Evolutionary conservation across 2,888 invertebrate species (phyloP).

Genomic region (Troides aeacus): DNA sequence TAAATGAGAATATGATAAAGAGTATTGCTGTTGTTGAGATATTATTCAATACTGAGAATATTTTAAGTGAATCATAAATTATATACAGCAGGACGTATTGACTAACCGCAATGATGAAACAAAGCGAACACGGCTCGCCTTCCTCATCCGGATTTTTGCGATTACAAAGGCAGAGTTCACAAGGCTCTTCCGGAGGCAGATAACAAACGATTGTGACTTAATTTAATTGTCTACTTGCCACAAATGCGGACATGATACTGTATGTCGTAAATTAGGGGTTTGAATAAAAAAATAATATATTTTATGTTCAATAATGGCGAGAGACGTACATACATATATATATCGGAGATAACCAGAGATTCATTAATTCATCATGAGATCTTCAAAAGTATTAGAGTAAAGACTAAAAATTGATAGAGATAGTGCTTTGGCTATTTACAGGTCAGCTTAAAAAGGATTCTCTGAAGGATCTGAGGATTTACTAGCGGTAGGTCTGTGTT

Average conservation of each 20-base stretch:
- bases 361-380: too few species aligned
- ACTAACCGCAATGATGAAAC: slow-evolving; percentile 12
- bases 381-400: too few species aligned
- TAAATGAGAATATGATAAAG: background rate
- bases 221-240: slow-evolving; percentile 21
- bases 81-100: slow-evolving; percentile 3
- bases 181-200: slow-evolving; percentile 21
- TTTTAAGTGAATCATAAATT: slow-evolving; percentile 9
- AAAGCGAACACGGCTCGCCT: slow-evolving; percentile 16
- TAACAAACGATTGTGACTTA: slow-evolving; percentile 21
- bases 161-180: slow-evolving; percentile 25
- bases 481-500: too few species aligned
- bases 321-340: too few species aligned
- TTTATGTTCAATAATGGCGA: background rate
- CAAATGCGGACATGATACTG: slow-evolving; percentile 17
- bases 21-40: background rate
- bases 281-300: background rate
- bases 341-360: too few species aligned
- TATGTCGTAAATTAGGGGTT: background rate
- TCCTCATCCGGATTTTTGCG: slow-evolving; percentile 29
- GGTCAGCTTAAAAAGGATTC: too few species aligned
- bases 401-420: too few species aligned
- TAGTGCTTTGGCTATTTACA: too few species aligned
- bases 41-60: background rate
- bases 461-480: too few species aligned